Evolutionary conservation across 2,888 invertebrate genomes (phyloP), one percentile per base, ranked within the genome.

Genomic region (Phengaris alcon): DNA sequence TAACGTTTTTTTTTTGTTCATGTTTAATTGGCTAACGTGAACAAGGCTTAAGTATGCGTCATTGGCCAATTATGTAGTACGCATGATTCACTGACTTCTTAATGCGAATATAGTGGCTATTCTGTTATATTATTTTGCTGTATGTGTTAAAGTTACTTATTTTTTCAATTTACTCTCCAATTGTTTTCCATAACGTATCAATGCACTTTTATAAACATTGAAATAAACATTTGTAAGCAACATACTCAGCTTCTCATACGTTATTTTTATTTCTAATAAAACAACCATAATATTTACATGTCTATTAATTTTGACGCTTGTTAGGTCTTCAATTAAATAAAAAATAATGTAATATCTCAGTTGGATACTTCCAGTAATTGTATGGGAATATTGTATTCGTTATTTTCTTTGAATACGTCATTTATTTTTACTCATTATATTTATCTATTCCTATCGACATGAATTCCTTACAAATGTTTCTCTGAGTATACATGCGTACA

Each of bases 241-340:
- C 64, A 35, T 64, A 35, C 22, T 35, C 10, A 64, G 35, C 64
- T n/a, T 69, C 8, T 48, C 15, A 69, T 48, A 69, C 48, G 15
- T 69, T 69, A 48, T 46, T 68, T 35, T 12, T 46, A 44, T 13
- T 68, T 13, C 12, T 69, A 48, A 69, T 48, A 48, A 69, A 69
- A 69, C 48, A 69, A 15, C 15, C 48, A 69, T 69, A 69, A 48
- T 69, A 48, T 48, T 69, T 48, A 69, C 69, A 69, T 69, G 69
- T 48, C 69, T 15, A 69, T 69, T 69, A 69, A 69, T 69, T 69
- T 8, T 69, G 48, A 69, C 48, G 48, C 69, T 69, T 69, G 69
- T 69, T 69, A 48, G 48, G 48, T 69, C 69, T 69, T 69, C 64
- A 64, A 64, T 69, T 69, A 69, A 69, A 48, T 69, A 69, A 48